These are phyloP conservation scores for Neotragus pygmaeus DNA, from an alignment of 2,113 vertebrate genomes.

Conservation along the genomic window DNA sequence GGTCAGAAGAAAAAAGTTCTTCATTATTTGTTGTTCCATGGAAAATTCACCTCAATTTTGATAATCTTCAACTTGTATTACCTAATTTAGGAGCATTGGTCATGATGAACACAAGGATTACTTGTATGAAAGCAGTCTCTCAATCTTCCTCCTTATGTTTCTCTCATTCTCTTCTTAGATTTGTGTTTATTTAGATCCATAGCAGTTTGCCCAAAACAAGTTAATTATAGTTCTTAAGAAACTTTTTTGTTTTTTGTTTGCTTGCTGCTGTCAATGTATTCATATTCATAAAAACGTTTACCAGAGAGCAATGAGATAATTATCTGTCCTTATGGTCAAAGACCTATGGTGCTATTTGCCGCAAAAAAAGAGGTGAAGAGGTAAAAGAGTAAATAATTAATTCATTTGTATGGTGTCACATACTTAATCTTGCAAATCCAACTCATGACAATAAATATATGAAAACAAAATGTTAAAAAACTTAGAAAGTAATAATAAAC, in stretches of 20 bases:
- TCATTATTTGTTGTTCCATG: neutral
- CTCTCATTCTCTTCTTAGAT: neutral
- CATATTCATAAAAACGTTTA: neutral
- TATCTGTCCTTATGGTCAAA: neutral
- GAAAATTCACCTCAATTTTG: neutral
- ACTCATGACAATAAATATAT: neutral
- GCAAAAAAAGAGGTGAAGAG: neutral
- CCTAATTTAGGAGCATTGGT: neutral
- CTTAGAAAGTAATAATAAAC: slow-evolving; percentile 39
- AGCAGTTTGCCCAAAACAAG: neutral
- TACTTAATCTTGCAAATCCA: neutral
- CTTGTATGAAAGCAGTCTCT: neutral
- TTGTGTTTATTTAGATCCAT: neutral
- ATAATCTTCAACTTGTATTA: neutral
- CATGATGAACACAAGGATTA: neutral
- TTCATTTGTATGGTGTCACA: neutral
- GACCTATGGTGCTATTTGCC: neutral
- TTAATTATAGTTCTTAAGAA: neutral
- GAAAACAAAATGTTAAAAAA: slow-evolving; percentile 15
- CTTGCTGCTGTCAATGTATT: neutral
- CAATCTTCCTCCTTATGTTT: neutral
- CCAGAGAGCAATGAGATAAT: neutral
- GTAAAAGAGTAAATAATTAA: neutral
- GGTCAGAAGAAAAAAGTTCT: neutral
- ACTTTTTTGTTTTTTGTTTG: neutral